These are phyloP conservation scores for Tursiops truncatus DNA, from an alignment of 2,113 vertebrate genomes.

Conservation along the genomic window DNA sequence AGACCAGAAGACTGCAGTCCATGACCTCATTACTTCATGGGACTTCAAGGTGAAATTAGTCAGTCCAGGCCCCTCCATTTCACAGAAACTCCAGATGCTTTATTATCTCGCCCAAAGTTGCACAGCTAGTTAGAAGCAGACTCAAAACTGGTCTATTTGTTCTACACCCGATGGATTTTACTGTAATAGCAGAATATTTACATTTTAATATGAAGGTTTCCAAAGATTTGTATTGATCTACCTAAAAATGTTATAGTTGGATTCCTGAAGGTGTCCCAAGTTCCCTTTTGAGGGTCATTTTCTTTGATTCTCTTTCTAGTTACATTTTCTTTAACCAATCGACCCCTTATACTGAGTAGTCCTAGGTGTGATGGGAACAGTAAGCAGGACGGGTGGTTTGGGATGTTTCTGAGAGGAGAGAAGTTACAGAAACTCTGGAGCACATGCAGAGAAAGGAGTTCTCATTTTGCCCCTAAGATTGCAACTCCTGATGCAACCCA, in stretches of 20 bases:
- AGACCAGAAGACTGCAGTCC: not conserved
- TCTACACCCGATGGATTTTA: not conserved
- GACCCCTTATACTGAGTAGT: not conserved
- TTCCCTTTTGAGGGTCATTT: not conserved
- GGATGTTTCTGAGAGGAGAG: not conserved
- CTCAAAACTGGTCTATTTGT: not conserved
- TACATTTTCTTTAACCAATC: not conserved
- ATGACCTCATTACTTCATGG: not conserved
- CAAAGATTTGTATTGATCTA: not conserved
- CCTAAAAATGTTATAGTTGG: not conserved
- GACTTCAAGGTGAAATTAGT: not conserved
- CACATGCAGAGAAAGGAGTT: fast-evolving
- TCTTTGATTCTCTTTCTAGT: too few relatives aligned
- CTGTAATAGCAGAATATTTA: not conserved
- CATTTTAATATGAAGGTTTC: not conserved
- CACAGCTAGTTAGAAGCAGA: not conserved
- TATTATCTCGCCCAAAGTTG: not conserved
- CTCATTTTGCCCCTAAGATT: not conserved
- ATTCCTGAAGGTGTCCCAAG: not conserved
- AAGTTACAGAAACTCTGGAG: not conserved
- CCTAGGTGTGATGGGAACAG: fast-evolving
- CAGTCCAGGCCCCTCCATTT: not conserved
- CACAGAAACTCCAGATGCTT: not conserved
- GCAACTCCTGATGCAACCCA: not conserved
- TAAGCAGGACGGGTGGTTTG: not conserved